phyloP scores from a whole-genome alignment of 2,113 vertebrate genomes.

The Rhizomys pruinosus region DNA sequence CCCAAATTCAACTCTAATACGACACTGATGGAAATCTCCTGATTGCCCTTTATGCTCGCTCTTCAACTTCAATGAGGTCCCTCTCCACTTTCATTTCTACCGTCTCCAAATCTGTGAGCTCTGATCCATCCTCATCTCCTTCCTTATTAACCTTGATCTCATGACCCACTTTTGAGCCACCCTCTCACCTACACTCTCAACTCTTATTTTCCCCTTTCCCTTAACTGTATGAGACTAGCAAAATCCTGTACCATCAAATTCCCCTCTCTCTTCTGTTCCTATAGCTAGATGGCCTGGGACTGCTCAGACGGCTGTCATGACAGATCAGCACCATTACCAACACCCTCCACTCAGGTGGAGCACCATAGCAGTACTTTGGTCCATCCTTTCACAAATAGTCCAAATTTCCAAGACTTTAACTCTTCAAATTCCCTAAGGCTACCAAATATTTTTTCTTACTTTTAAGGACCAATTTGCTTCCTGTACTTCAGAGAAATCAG shows the following conservation, averaged over 20 bases:
- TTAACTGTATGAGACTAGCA: neutral
- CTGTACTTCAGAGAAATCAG: neutral
- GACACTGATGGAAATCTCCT: neutral
- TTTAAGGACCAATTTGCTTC: neutral
- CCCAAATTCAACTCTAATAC: neutral
- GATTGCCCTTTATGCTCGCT: neutral
- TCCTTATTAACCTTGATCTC: neutral
- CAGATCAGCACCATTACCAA: neutral
- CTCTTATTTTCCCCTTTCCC: neutral
- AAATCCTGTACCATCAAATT: neutral
- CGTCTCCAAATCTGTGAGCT: neutral
- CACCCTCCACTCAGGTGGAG: neutral
- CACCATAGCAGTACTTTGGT: neutral
- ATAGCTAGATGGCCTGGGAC: neutral
- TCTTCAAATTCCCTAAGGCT: neutral
- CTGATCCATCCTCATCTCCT: neutral
- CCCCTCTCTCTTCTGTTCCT: conserved; percentile 19
- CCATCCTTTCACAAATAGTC: neutral
- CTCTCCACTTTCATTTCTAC: neutral
- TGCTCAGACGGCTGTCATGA: neutral
- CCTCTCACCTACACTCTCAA: neutral
- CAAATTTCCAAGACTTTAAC: neutral
- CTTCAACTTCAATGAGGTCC: neutral
- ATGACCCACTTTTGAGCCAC: neutral
- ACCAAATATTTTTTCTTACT: neutral